Evolutionary conservation across 2,113 vertebrate genomes (phyloP).

Genomic region (Ophthalmolycus amberensis): DNA sequence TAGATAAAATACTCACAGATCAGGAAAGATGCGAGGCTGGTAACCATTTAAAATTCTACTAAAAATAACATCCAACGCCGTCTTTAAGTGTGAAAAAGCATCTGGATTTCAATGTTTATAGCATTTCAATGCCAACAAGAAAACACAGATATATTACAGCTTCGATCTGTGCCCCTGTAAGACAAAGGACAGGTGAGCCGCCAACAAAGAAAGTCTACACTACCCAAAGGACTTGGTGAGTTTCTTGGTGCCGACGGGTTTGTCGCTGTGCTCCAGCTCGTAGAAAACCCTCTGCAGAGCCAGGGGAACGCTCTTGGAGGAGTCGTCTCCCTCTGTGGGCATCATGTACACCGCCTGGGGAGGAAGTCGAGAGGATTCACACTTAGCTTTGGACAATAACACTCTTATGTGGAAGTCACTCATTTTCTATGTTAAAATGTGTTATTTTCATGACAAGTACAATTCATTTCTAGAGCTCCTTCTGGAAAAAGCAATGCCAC

Average conservation of each 20-base stretch:
- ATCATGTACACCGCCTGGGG: conserved; percentile 99
- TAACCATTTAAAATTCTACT: not conserved
- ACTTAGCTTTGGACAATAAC: conserved; percentile 5
- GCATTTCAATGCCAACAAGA: not conserved
- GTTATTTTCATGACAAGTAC: not conserved
- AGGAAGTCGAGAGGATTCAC: conserved; percentile 26
- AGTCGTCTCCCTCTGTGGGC: conserved; percentile 99
- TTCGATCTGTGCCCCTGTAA: not conserved
- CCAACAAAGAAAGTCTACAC: not conserved
- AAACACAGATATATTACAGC: not conserved
- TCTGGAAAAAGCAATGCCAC: not conserved
- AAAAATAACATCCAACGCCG: not conserved
- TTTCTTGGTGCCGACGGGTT: conserved; percentile 99
- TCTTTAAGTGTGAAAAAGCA: not conserved
- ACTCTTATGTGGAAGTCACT: not conserved
- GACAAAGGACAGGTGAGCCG: not conserved
- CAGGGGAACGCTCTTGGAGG: conserved; percentile 97
- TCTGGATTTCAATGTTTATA: not conserved
- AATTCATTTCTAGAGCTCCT: not conserved
- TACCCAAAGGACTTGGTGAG: conserved; percentile 99
- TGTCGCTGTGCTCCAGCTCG: conserved; percentile 98
- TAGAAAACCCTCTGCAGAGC: conserved; percentile 99
- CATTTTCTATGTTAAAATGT: not conserved
- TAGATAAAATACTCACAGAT: not conserved
- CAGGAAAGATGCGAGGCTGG: not conserved